phyloP scores from a whole-genome alignment of 2,797 vertebrate species.

The Leucoraja ocellata region DNA sequence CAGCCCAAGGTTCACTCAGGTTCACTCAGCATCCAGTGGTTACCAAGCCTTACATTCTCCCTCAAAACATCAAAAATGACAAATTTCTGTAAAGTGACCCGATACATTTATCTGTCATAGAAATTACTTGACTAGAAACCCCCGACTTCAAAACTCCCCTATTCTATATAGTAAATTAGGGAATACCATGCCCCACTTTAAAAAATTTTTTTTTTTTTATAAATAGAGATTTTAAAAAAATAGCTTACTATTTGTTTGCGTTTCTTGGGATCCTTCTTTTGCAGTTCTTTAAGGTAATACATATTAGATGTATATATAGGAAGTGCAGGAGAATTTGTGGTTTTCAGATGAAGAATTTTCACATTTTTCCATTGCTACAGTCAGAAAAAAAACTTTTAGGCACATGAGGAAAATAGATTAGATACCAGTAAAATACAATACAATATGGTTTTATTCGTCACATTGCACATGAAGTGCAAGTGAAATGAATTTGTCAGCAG shows the following conservation, averaged over 20 bases:
- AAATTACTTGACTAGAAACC: not conserved
- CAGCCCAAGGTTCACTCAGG: too few relatives aligned
- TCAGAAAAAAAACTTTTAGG: not conserved
- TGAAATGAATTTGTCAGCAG: too few relatives aligned
- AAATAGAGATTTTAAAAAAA: not conserved
- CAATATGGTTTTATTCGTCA: too few relatives aligned
- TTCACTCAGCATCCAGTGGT: not conserved
- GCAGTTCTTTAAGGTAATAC: conserved; percentile 49
- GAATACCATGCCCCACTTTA: not conserved
- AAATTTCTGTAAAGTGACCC: not conserved
- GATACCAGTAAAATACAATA: too few relatives aligned
- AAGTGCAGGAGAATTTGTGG: conserved; percentile 69
- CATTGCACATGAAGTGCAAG: too few relatives aligned
- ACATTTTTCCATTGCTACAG: conserved; percentile 76
- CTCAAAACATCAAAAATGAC: too few relatives aligned
- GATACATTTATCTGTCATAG: not conserved
- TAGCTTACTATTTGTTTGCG: conserved; percentile 20
- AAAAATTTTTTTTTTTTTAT: not conserved
- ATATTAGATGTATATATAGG: conserved; percentile 76
- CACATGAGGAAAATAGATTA: conserved; percentile 10
- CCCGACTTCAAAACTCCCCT: not conserved
- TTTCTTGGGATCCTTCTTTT: conserved; percentile 42
- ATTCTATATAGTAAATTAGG: not conserved
- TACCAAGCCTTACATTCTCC: not conserved
- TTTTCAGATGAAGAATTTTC: conserved; percentile 87